A percentile compares a stretch with the other conserved stretches of the same genome.
These are phyloP conservation scores for Danio albolineatus DNA, from an alignment of 2,797 vertebrate genomes.

Conservation along the genomic window DNA sequence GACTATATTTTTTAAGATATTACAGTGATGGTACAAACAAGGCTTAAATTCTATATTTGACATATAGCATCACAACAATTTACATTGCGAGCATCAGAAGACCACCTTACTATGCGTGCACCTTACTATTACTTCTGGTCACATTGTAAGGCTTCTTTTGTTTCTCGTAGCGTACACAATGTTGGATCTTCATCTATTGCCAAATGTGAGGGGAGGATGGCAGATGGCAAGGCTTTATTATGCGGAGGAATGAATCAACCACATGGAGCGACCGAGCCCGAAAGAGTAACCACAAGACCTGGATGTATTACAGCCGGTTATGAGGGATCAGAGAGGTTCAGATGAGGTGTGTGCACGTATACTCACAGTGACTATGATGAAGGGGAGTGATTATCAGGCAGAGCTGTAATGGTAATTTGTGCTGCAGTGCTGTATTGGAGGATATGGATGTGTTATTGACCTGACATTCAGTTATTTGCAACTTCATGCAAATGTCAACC, in stretches of 20 bases:
- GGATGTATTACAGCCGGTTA: conserved; percentile 5
- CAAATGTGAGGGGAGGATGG: conserved; percentile 18
- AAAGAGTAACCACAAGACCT: conserved; percentile 9
- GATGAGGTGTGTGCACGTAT: not conserved
- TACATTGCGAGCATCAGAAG: too few relatives aligned
- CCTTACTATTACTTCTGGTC: not conserved
- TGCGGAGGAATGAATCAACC: not conserved
- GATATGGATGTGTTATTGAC: conserved; percentile 26
- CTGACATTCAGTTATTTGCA: not conserved
- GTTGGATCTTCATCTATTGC: conserved; percentile 11
- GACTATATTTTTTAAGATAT: too few relatives aligned
- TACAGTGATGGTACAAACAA: too few relatives aligned
- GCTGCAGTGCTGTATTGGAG: conserved; percentile 20
- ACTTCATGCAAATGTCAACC: too few relatives aligned
- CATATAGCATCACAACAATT: too few relatives aligned
- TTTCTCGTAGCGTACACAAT: conserved; percentile 8
- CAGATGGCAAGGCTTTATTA: conserved; percentile 39
- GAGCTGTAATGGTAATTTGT: conserved; percentile 49
- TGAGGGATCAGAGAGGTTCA: not conserved
- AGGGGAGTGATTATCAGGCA: conserved; percentile 39
- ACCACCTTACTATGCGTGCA: too few relatives aligned
- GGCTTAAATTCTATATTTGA: too few relatives aligned
- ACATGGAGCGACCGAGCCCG: conserved; percentile 1
- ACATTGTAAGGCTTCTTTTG: conserved; percentile 3
- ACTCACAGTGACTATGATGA: not conserved